Conservation (phyloP, 2,888 invertebrate species). For the Dryocosmus kuriphilus region DNA sequence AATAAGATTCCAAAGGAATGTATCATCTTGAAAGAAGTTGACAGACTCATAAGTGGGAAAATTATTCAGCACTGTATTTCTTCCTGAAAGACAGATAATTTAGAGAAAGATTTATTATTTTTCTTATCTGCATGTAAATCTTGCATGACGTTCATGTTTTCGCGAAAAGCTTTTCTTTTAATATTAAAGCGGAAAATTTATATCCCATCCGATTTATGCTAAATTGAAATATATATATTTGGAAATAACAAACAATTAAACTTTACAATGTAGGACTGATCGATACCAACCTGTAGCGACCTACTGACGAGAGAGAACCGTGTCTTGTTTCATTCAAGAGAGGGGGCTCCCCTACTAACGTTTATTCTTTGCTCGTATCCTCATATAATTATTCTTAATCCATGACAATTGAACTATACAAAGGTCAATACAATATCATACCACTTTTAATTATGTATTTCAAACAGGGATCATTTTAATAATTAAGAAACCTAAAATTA, state of each 20-base stretch:
- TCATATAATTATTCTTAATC: background rate
- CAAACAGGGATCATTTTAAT: too few species aligned
- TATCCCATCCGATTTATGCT: background rate
- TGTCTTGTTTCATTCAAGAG: slow-evolving; percentile 8
- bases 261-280: background rate
- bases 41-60: background rate
- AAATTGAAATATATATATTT: too few species aligned
- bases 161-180: background rate
- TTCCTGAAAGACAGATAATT: background rate
- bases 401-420: background rate
- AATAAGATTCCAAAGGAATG: slow-evolving; percentile 1
- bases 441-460: too few species aligned
- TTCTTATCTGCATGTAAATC: background rate
- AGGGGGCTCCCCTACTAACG: background rate
- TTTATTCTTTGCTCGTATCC: background rate
- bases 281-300: background rate
- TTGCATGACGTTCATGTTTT: background rate
- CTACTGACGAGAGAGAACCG: background rate
- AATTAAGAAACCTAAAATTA: too few species aligned
- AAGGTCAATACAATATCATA: background rate
- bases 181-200: background rate
- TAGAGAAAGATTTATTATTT: background rate
- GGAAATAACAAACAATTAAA: too few species aligned
- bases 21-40: slow-evolving; percentile 6
- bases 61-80: background rate